Evolutionary conservation across 1,140 invertebrate genomes (phyloP), one percentile per base, ranked within the genome.

Genomic region (Bombyx mandarina): DNA sequence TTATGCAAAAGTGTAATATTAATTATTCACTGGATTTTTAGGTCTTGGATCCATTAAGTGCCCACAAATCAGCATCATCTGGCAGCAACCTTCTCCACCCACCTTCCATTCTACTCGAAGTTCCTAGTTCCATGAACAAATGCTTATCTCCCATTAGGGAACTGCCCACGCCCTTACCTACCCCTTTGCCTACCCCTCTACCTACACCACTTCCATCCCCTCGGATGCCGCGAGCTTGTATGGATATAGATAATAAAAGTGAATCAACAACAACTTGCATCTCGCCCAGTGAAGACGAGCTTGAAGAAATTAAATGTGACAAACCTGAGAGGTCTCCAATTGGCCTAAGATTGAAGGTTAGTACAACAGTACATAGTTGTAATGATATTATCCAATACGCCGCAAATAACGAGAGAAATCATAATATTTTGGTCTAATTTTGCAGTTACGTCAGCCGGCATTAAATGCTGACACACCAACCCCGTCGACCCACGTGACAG

Each of bases 81-180:
- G 88, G 89, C 53, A 86, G 86, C 63, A 92, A 91, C 67, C 78
- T 91, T 3, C 81, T 91, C 35, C 91, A 92, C 79, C 92, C 92
- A 35, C 92, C 92, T 9, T 91, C 91, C 42, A 93, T 94, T 61
- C 87, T 93, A 9, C 85, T 94, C 43, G 93, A 94, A 88, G 91
- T 93, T 57, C 93, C 93, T 7, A 90, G 89, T 66, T 86, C 88
- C 72, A 92, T 92, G 45, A 92, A 91, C 66, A 92, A 92, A 75
- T 93, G 93, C 76, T 87, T 94, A 54, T 94, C 93, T 43, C 92
- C 93, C 0, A 93, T 94, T 58, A 86, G 92, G 56, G 93, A 94
- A 77, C 78, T 93, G 54, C 93, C 93, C 2, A 93, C 92, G 6
- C 93, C 93, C 48, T 86, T 90, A 54, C 92, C 93, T 0, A 93